Evolutionary conservation across 92 coral and sea anemone species (phyloP).

Genomic region (Porites rus): DNA sequence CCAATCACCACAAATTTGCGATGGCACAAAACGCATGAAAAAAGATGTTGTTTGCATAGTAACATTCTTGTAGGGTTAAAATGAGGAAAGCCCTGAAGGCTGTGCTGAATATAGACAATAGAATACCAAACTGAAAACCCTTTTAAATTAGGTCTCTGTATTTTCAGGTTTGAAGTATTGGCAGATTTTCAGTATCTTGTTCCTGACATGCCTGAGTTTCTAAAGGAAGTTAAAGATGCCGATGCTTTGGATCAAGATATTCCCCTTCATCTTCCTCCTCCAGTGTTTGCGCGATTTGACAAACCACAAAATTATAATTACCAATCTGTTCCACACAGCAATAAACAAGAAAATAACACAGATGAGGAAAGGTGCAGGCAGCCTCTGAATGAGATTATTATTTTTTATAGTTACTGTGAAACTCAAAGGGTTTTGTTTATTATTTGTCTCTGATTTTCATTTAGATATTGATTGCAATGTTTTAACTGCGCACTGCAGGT

Average conservation of each 20-base stretch:
- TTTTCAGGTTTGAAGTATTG: constrained; percentile 78
- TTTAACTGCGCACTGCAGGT: too few relatives aligned
- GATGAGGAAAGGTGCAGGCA: constrained; percentile 59
- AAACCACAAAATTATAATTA: constrained; percentile 78
- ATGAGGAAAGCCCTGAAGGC: too few relatives aligned
- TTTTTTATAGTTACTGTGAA: neutral
- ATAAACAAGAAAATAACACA: constrained; percentile 35
- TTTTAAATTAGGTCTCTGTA: too few relatives aligned
- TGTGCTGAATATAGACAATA: too few relatives aligned
- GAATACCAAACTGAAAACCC: too few relatives aligned
- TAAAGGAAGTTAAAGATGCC: constrained; percentile 66
- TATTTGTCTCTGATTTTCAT: too few relatives aligned
- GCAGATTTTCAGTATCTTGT: constrained; percentile 93
- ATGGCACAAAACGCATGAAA: too few relatives aligned
- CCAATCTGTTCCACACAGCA: constrained; percentile 55
- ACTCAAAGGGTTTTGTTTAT: too few relatives aligned
- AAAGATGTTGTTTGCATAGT: too few relatives aligned
- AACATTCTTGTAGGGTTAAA: too few relatives aligned
- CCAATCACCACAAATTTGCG: too few relatives aligned
- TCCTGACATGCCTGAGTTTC: constrained; percentile 77
- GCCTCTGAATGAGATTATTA: neutral
- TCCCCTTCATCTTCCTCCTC: constrained; percentile 84
- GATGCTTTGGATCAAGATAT: constrained; percentile 69
- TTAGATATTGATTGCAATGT: too few relatives aligned
- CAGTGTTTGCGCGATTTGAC: constrained; percentile 87